Evolutionary conservation across 2,888 invertebrate genomes (phyloP).

Genomic region (Melitaea athalia): DNA sequence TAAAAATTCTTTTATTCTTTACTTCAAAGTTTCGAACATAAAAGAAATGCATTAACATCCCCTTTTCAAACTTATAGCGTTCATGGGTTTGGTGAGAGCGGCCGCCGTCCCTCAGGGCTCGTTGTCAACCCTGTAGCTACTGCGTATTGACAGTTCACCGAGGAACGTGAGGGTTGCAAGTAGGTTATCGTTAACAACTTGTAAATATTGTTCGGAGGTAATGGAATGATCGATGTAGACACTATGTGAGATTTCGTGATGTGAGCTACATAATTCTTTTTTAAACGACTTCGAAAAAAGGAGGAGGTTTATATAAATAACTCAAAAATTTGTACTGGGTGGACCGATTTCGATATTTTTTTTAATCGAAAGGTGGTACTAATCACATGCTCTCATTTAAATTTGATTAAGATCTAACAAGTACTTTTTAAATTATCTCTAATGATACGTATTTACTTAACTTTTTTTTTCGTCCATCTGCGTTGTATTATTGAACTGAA

Average conservation of each 20-base stretch:
- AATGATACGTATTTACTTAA: too few relatives aligned
- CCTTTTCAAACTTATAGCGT: slow-evolving; percentile 46
- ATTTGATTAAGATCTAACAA: too few relatives aligned
- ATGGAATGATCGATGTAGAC: slow-evolving; percentile 9
- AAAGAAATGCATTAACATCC: slow-evolving; percentile 56
- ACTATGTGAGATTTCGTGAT: not conserved
- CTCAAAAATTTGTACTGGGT: too few relatives aligned
- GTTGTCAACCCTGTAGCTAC: slow-evolving; percentile 55
- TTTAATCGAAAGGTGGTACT: too few relatives aligned
- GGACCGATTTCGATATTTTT: too few relatives aligned
- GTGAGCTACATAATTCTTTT: not conserved
- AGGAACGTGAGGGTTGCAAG: slow-evolving; percentile 44
- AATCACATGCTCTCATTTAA: too few relatives aligned
- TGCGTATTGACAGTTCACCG: slow-evolving; percentile 58
- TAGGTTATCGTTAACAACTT: slow-evolving; percentile 65
- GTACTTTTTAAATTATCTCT: too few relatives aligned
- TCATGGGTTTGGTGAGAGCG: slow-evolving; percentile 66
- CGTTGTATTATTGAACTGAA: too few relatives aligned
- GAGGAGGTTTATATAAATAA: too few relatives aligned
- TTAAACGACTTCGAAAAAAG: not conserved
- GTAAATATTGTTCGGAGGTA: slow-evolving; percentile 62
- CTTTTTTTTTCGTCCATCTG: too few relatives aligned
- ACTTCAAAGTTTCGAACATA: slow-evolving; percentile 47
- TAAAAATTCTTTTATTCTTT: not conserved
- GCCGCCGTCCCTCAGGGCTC: slow-evolving; percentile 54